Conservation (phyloP, 2,888 invertebrate genomes). For the Drosophila nigricruria region DNA sequence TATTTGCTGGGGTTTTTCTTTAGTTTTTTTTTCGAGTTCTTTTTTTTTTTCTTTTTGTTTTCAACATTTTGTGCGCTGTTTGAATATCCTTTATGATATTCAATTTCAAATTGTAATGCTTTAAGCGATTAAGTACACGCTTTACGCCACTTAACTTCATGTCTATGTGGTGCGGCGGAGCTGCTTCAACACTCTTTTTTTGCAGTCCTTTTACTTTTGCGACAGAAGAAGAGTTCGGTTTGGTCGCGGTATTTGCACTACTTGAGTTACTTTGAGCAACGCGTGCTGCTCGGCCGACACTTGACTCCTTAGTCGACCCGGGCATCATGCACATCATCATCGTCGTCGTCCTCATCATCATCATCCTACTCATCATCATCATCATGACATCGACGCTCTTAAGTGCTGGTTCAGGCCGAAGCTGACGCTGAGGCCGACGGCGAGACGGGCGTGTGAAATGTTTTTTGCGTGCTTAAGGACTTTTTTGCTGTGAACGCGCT, state of each 20-base stretch:
- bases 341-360: not conserved
- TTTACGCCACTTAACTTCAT: conserved; percentile 82
- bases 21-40: not conserved
- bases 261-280: conserved; percentile 69
- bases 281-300: conserved; percentile 63
- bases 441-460: conserved; percentile 16
- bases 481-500: conserved; percentile 46
- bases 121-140: conserved; percentile 82
- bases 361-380: conserved; percentile 22
- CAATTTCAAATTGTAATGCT: conserved; percentile 82
- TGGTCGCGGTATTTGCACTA: conserved; percentile 59
- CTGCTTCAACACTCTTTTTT: conserved; percentile 34
- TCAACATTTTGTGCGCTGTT: conserved; percentile 47
- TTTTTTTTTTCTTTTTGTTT: conserved; percentile 30
- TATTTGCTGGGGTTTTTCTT: conserved; percentile 56
- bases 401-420: conserved; percentile 60
- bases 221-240: conserved; percentile 16
- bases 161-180: conserved; percentile 43
- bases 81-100: conserved; percentile 79
- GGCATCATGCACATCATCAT: conserved; percentile 24
- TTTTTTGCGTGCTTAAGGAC: conserved; percentile 73
- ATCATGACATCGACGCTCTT: conserved; percentile 74
- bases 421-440: not conserved
- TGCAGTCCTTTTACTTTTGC: not conserved
- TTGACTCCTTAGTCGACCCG: conserved; percentile 57